These are phyloP conservation scores for Eucriotettix oculatus DNA, from an alignment of 2,888 invertebrate genomes.

Conservation along the genomic window DNA sequence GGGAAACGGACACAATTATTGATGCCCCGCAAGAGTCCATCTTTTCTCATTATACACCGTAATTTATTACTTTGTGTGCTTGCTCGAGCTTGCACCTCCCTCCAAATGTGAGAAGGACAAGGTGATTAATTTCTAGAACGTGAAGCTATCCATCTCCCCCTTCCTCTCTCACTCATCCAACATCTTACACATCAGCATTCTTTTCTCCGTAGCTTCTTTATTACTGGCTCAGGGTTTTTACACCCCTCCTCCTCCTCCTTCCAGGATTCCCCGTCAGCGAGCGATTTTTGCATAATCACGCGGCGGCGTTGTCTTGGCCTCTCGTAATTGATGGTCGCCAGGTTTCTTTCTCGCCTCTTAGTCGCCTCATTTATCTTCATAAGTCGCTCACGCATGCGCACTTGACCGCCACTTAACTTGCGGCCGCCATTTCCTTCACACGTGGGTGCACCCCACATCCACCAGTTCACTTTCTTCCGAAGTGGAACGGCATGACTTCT, in stretches of 20 bases:
- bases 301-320: conserved; percentile 4
- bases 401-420: neutral
- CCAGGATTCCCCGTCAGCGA: neutral
- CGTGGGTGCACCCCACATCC: neutral
- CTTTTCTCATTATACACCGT: conserved; percentile 5
- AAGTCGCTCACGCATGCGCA: neutral
- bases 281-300: conserved; percentile 5
- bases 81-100: neutral
- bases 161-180: neutral
- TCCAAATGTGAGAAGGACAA: conserved; percentile 1
- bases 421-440: neutral
- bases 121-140: conserved; percentile 9
- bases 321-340: conserved; percentile 6
- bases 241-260: neutral
- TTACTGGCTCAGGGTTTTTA: neutral
- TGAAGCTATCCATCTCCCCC: conserved; percentile 7
- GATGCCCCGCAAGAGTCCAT: neutral
- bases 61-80: conserved; percentile 8
- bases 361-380: conserved; percentile 6
- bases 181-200: conserved; percentile 1
- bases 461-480: too few relatives aligned
- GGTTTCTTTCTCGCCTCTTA: neutral
- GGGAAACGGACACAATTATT: neutral
- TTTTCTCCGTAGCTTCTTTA: conserved; percentile 1
- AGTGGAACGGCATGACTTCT: too few relatives aligned